These are phyloP conservation scores for Clusia tigrina DNA, from an alignment of 2,888 invertebrate species.

Conservation along the genomic window DNA sequence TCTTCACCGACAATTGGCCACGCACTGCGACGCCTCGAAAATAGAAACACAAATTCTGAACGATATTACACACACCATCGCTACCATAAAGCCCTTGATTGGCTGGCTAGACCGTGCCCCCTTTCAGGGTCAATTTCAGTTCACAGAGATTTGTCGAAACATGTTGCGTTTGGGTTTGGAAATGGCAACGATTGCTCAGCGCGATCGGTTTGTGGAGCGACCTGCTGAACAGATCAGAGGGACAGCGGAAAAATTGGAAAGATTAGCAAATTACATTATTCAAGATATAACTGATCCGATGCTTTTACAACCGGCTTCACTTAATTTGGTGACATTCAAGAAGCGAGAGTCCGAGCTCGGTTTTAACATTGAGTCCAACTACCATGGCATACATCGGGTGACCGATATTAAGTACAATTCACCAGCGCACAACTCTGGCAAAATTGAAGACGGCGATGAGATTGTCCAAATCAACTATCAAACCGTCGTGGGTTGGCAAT, in stretches of 20 bases:
- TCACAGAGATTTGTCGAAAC: constrained; percentile 74
- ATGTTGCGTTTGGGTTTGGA: constrained; percentile 82
- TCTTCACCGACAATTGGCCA: constrained; percentile 74
- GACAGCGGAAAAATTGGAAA: constrained; percentile 78
- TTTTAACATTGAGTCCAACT: constrained; percentile 87
- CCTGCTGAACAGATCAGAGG: constrained; percentile 77
- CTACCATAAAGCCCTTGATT: constrained; percentile 84
- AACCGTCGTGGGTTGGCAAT: constrained; percentile 82
- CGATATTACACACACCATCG: constrained; percentile 85
- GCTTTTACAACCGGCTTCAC: constrained; percentile 89
- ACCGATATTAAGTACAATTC: constrained; percentile 90
- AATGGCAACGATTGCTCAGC: constrained; percentile 89
- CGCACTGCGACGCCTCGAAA: constrained; percentile 67
- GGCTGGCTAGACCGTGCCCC: constrained; percentile 84
- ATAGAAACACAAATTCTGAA: constrained; percentile 83
- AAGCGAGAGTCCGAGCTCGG: constrained; percentile 90
- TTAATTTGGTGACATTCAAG: constrained; percentile 86
- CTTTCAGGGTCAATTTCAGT: constrained; percentile 67
- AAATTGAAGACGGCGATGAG: constrained; percentile 95
- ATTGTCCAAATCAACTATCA: constrained; percentile 87
- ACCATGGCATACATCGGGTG: constrained; percentile 81
- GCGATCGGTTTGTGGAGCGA: constrained; percentile 87
- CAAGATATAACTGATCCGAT: constrained; percentile 88
- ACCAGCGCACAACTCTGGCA: constrained; percentile 89
- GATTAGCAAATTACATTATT: constrained; percentile 84